Evolutionary conservation across 2,113 vertebrate species (phyloP).

Genomic region (Cathartes aura): DNA sequence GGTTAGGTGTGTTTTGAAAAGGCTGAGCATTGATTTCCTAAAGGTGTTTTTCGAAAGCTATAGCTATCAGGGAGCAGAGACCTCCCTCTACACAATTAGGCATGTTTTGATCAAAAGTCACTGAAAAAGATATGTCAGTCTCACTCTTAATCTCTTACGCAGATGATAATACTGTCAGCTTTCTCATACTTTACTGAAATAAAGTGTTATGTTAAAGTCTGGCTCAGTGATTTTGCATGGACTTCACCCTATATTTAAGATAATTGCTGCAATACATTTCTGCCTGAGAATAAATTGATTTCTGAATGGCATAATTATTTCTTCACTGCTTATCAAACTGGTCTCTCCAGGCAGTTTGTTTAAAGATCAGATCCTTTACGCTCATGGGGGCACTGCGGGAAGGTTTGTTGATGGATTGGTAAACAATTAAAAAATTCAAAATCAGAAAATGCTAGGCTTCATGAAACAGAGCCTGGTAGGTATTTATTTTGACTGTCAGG

Average conservation of each 20-base stretch:
- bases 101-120: slow-evolving; percentile 41
- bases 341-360: slow-evolving; percentile 35
- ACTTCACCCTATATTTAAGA: slow-evolving; percentile 61
- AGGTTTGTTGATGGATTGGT: slow-evolving; percentile 25
- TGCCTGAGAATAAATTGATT: slow-evolving; percentile 60
- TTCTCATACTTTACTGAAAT: background rate
- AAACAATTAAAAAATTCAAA: background rate
- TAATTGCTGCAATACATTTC: slow-evolving; percentile 59
- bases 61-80: background rate
- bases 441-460: background rate
- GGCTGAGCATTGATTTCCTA: slow-evolving; percentile 37
- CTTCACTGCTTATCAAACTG: slow-evolving; percentile 53
- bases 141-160: background rate
- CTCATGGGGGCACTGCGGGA: background rate
- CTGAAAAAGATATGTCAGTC: background rate
- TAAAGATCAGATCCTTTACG: background rate
- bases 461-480: background rate
- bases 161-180: background rate
- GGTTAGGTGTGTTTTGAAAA: slow-evolving; percentile 45
- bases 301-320: slow-evolving; percentile 58
- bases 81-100: background rate
- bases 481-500: background rate
- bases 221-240: slow-evolving; percentile 36
- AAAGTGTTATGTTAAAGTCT: background rate
- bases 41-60: background rate